A percentile compares a stretch with the other conserved stretches of the same genome.
phyloP scores from a whole-genome alignment of 2,888 invertebrate species.

The Iselma pallidipennis region DNA sequence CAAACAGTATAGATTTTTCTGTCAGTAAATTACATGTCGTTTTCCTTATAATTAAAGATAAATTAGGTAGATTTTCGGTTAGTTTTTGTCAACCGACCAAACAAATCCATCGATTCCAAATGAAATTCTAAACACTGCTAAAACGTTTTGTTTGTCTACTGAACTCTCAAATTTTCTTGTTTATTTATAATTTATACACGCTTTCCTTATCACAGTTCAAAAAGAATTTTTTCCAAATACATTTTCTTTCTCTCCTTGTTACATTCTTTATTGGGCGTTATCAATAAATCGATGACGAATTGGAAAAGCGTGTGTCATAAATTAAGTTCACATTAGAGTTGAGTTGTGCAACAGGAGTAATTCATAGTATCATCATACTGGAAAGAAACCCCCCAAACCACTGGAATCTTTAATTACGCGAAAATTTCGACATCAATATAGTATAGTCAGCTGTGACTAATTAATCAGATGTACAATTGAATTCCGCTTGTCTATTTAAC shows the following conservation, averaged over 20 bases:
- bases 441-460: constrained; percentile 45
- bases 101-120: not conserved
- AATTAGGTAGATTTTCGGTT: not conserved
- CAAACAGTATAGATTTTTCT: not conserved
- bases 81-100: not conserved
- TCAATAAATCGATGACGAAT: too few species aligned
- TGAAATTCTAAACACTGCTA: too few species aligned
- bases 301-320: too few species aligned
- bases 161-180: too few species aligned
- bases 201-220: too few species aligned
- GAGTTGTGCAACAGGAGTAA: too few species aligned
- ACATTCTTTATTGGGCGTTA: too few species aligned
- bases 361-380: too few species aligned
- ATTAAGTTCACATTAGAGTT: too few species aligned
- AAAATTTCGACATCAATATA: constrained; percentile 37
- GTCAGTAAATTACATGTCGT: not conserved
- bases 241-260: too few species aligned
- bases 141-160: not conserved
- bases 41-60: not conserved
- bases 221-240: too few species aligned
- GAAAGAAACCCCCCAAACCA: constrained; percentile 24
- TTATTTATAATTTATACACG: too few species aligned
- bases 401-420: constrained; percentile 48
- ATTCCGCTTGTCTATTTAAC: constrained; percentile 52
- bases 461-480: constrained; percentile 54